Conservation (phyloP, 2,113 vertebrate genomes). For the Aviceda subcristata region DNA sequence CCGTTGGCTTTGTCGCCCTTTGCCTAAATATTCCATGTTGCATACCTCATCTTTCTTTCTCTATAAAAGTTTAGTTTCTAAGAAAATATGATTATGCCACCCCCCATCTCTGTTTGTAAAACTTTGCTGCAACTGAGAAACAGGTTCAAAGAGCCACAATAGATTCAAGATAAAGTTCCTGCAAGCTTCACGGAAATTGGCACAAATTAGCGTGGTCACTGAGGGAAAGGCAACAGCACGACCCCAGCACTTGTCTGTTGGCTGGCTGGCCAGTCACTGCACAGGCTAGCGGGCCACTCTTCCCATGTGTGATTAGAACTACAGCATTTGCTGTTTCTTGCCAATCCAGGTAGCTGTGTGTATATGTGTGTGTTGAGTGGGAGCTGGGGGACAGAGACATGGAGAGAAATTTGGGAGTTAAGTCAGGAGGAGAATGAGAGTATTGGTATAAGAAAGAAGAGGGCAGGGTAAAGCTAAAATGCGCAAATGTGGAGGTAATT, state of each 20-base stretch:
- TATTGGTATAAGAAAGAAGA: background rate
- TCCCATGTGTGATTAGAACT: background rate
- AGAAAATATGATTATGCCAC: background rate
- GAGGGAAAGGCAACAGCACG: background rate
- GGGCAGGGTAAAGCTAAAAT: background rate
- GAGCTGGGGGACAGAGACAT: background rate
- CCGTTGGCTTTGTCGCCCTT: background rate
- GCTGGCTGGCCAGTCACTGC: background rate
- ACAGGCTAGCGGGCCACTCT: background rate
- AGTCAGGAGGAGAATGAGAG: background rate
- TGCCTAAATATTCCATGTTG: background rate
- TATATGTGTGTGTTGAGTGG: background rate
- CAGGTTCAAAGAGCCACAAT: background rate
- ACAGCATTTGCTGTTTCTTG: background rate
- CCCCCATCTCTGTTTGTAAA: background rate
- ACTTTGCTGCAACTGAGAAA: background rate
- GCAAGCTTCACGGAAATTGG: background rate
- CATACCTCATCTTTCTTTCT: background rate
- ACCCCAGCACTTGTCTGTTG: background rate
- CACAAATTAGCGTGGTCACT: background rate
- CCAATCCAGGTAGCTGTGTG: background rate
- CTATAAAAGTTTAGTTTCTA: background rate
- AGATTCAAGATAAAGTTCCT: background rate
- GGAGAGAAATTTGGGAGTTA: background rate
- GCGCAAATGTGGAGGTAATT: background rate